Evolutionary conservation across 30 jellyfish, hydroid and myxozoan species (phyloP).

Genomic region (Nemopilema nomurai): DNA sequence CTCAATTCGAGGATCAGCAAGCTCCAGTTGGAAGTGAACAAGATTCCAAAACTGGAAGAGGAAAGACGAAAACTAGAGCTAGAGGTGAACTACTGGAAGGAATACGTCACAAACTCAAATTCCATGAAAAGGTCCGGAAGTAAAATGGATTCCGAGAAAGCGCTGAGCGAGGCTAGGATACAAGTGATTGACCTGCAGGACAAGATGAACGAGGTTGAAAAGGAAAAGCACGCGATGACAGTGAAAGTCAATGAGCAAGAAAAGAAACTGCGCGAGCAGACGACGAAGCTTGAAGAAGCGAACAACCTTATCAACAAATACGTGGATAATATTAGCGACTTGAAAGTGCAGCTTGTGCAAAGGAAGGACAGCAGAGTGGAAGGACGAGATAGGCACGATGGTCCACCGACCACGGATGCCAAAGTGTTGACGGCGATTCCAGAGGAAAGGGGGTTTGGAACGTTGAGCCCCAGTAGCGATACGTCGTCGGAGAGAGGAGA

Average conservation of each 20-base stretch:
- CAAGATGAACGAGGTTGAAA: slow-evolving; percentile 82
- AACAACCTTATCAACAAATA: slow-evolving; percentile 75
- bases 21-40: slow-evolving; percentile 73
- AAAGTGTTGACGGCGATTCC: slow-evolving; percentile 23
- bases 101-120: slow-evolving; percentile 89
- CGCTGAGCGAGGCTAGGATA: slow-evolving; percentile 66
- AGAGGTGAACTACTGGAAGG: slow-evolving; percentile 99
- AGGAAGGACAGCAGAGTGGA: slow-evolving; percentile 25
- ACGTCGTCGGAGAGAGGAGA: slow-evolving; percentile 63
- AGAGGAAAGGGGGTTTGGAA: slow-evolving; percentile 49
- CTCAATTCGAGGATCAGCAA: slow-evolving; percentile 67
- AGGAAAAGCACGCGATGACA: slow-evolving; percentile 32
- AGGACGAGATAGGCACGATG: slow-evolving; percentile 28
- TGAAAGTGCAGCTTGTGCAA: slow-evolving; percentile 53
- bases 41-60: slow-evolving; percentile 87
- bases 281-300: slow-evolving; percentile 76
- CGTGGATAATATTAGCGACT: slow-evolving; percentile 73
- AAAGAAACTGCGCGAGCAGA: slow-evolving; percentile 70
- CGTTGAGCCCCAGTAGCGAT: slow-evolving; percentile 45
- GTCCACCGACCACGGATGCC: slow-evolving; percentile 35
- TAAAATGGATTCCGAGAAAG: slow-evolving; percentile 70
- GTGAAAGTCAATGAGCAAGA: slow-evolving; percentile 58
- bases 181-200: slow-evolving; percentile 81
- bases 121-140: slow-evolving; percentile 72
- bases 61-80: slow-evolving; percentile 87